These are phyloP conservation scores for Oligia latruncula DNA, from an alignment of 2,888 invertebrate species.

Conservation along the genomic window DNA sequence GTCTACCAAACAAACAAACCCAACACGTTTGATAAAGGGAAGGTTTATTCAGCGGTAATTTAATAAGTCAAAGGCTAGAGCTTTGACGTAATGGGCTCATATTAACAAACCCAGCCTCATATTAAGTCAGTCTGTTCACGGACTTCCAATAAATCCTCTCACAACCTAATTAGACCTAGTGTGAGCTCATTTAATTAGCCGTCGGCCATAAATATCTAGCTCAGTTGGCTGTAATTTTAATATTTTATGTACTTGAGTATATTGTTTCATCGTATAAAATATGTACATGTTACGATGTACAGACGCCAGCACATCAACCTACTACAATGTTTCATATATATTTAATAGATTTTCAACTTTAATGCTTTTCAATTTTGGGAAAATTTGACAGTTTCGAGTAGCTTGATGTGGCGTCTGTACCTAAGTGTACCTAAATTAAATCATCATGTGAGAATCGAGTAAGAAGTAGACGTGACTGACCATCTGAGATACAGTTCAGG, in stretches of 20 bases:
- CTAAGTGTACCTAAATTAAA: slow-evolving; percentile 1
- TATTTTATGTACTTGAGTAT: slow-evolving; percentile 18
- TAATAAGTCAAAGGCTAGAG: slow-evolving; percentile 19
- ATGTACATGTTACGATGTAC: slow-evolving; percentile 16
- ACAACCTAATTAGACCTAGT: slow-evolving; percentile 52
- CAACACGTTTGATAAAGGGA: not conserved
- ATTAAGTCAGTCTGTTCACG: slow-evolving; percentile 17
- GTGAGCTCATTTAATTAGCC: slow-evolving; percentile 56
- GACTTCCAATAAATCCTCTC: slow-evolving; percentile 49
- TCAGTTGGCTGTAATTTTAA: slow-evolving; percentile 31
- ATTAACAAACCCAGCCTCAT: slow-evolving; percentile 23
- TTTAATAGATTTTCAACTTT: too few relatives aligned
- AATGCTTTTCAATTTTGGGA: too few relatives aligned
- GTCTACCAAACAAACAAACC: not conserved
- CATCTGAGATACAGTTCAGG: not conserved
- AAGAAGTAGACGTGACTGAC: not conserved
- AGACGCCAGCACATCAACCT: too few relatives aligned
- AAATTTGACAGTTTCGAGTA: too few relatives aligned
- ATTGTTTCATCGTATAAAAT: slow-evolving; percentile 23
- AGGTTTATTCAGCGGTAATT: not conserved
- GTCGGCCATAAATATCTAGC: slow-evolving; percentile 48
- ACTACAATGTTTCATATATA: too few relatives aligned
- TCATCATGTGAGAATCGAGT: not conserved
- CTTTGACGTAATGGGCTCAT: slow-evolving; percentile 11
- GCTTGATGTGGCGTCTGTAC: not conserved